These are phyloP conservation scores for Acleris emargana DNA, from an alignment of 2,888 invertebrate species.

Conservation along the genomic window DNA sequence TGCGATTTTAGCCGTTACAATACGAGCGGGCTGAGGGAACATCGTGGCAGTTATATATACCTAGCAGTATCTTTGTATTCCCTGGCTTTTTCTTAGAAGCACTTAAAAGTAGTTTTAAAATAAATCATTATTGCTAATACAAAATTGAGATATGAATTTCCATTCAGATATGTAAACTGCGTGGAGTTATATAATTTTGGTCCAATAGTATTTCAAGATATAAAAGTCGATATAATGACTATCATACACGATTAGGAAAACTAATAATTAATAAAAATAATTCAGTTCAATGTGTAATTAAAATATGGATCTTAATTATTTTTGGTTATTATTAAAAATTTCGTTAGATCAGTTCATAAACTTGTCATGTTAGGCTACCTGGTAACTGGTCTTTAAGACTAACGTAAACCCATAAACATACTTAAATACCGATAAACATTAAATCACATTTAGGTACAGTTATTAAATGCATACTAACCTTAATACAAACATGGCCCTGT, in stretches of 20 bases:
- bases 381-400: constrained; percentile 32
- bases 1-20: no score
- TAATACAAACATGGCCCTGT: constrained; percentile 34
- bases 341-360: constrained; percentile 30
- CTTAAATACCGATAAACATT: constrained; percentile 36
- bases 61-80: constrained; percentile 4
- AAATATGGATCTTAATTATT: constrained; percentile 21
- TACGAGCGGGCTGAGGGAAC: neutral
- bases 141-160: constrained; percentile 69
- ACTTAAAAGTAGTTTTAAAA: constrained; percentile 27
- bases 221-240: constrained; percentile 19
- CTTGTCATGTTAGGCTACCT: constrained; percentile 34
- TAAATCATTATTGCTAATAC: constrained; percentile 66
- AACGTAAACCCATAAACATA: constrained; percentile 36
- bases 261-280: constrained; percentile 39
- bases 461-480: constrained; percentile 44
- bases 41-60: neutral
- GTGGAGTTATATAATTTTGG: constrained; percentile 66
- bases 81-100: constrained; percentile 7
- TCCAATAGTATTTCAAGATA: constrained; percentile 55
- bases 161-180: constrained; percentile 75
- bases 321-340: constrained; percentile 19
- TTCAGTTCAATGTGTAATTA: constrained; percentile 9
- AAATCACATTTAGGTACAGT: constrained; percentile 45
- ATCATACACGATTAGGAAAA: constrained; percentile 25